These are phyloP conservation scores for Labroides dimidiatus DNA, from an alignment of 2,797 vertebrate species.

Conservation along the genomic window DNA sequence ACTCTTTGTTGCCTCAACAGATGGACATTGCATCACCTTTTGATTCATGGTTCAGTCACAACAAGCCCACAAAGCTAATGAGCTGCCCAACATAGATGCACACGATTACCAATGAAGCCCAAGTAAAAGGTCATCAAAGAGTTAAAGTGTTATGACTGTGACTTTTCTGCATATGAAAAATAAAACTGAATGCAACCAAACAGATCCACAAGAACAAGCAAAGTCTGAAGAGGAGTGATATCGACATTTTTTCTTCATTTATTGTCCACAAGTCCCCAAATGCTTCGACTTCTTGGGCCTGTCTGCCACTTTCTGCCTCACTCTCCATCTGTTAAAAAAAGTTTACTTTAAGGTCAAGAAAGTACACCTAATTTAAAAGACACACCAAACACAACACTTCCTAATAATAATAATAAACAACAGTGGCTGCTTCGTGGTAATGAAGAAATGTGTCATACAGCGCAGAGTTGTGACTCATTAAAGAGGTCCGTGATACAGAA, in stretches of 20 bases:
- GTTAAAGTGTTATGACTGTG: too few relatives aligned
- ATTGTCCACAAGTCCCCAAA: too few relatives aligned
- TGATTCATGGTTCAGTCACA: constrained; percentile 28
- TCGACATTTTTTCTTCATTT: too few relatives aligned
- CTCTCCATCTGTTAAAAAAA: not conserved
- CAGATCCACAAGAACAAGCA: not conserved
- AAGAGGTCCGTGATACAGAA: not conserved
- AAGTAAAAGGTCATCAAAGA: not conserved
- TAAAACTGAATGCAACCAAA: not conserved
- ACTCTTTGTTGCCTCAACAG: constrained; percentile 8
- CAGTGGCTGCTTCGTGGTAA: not conserved
- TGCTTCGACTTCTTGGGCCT: not conserved
- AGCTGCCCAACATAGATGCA: constrained; percentile 10
- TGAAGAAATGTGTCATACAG: not conserved
- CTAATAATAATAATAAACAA: not conserved
- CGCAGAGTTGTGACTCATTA: not conserved
- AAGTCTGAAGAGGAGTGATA: not conserved
- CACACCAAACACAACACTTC: not conserved
- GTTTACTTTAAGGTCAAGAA: not conserved
- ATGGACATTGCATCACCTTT: constrained; percentile 22
- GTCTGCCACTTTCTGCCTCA: not conserved
- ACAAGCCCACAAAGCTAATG: constrained; percentile 64
- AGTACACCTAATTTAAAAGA: not conserved
- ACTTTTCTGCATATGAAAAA: too few relatives aligned
- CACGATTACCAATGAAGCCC: not conserved